Conservation (phyloP, 53 echinoderm and acorn worm species). For the Echinometra lucunter region DNA sequence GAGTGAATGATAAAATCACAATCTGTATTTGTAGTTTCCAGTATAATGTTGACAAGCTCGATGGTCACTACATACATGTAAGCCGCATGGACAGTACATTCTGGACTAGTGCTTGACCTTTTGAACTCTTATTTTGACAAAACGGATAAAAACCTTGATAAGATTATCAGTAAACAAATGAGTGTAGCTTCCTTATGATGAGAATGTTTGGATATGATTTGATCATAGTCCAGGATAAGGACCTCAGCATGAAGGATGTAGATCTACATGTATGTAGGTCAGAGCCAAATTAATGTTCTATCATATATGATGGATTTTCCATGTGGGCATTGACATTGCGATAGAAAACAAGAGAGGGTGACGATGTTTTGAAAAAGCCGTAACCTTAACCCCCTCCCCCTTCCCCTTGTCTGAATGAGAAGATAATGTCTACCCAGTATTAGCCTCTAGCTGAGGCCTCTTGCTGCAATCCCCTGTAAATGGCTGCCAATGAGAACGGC, state of each 20-base stretch:
- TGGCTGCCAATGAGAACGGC: too few species aligned
- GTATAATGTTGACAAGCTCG: background rate
- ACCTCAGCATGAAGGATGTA: slow-evolving; percentile 7
- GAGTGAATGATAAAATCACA: background rate
- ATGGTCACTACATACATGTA: background rate
- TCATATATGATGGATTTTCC: background rate
- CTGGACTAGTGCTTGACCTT: background rate
- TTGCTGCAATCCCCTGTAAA: too few species aligned
- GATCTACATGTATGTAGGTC: background rate
- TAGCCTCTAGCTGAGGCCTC: too few species aligned
- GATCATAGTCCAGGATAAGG: slow-evolving; percentile 16
- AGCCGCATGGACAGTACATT: background rate
- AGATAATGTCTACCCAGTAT: too few species aligned
- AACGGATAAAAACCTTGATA: background rate
- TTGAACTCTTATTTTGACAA: background rate
- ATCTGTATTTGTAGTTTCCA: background rate
- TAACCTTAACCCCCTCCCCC: too few species aligned
- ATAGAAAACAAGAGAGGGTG: too few species aligned
- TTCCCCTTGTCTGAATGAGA: too few species aligned
- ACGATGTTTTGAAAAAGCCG: too few species aligned
- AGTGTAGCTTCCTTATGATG: background rate
- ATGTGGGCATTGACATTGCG: background rate
- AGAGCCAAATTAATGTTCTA: background rate
- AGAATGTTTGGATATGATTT: slow-evolving; percentile 14
- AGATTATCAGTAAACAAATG: background rate